Conservation (phyloP, 2,888 invertebrate species). For the Brachyopa scutellaris region DNA sequence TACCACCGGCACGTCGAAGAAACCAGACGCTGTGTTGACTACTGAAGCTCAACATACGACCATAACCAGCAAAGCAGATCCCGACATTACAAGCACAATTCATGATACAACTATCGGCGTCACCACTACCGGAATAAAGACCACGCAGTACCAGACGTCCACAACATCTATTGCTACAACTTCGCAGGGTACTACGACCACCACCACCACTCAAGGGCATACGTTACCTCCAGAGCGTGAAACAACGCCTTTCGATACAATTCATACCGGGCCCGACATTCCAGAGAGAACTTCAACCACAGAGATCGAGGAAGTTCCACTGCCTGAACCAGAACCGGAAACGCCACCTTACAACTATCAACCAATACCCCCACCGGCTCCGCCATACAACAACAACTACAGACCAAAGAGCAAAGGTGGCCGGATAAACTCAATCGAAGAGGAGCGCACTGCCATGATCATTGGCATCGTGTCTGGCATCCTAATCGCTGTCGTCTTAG, state of each 20-base stretch:
- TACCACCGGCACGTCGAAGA: slow-evolving; percentile 64
- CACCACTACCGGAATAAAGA: slow-evolving; percentile 73
- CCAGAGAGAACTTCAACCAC: slow-evolving; percentile 75
- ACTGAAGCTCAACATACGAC: slow-evolving; percentile 83
- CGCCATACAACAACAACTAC: slow-evolving; percentile 79
- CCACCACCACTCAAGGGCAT: slow-evolving; percentile 78
- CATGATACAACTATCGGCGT: slow-evolving; percentile 76
- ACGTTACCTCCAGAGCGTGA: slow-evolving; percentile 79
- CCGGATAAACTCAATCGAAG: slow-evolving; percentile 86
- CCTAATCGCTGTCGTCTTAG: slow-evolving; percentile 93
- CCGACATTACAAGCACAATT: slow-evolving; percentile 74
- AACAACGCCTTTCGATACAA: slow-evolving; percentile 79
- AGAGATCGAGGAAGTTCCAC: slow-evolving; percentile 76
- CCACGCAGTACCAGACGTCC: slow-evolving; percentile 64
- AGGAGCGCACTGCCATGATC: slow-evolving; percentile 89
- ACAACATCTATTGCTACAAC: slow-evolving; percentile 74
- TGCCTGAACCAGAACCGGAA: slow-evolving; percentile 74
- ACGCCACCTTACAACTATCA: slow-evolving; percentile 76
- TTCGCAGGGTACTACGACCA: slow-evolving; percentile 74
- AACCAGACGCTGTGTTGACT: slow-evolving; percentile 81
- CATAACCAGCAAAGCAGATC: slow-evolving; percentile 75
- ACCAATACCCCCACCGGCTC: slow-evolving; percentile 78
- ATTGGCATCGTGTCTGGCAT: slow-evolving; percentile 95
- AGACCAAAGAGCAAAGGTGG: slow-evolving; percentile 81
- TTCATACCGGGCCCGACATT: slow-evolving; percentile 69